A percentile compares a stretch with the other conserved stretches of the same genome.
phyloP scores from a whole-genome alignment of 2,888 invertebrate species.

The Heliconius ethilla region DNA sequence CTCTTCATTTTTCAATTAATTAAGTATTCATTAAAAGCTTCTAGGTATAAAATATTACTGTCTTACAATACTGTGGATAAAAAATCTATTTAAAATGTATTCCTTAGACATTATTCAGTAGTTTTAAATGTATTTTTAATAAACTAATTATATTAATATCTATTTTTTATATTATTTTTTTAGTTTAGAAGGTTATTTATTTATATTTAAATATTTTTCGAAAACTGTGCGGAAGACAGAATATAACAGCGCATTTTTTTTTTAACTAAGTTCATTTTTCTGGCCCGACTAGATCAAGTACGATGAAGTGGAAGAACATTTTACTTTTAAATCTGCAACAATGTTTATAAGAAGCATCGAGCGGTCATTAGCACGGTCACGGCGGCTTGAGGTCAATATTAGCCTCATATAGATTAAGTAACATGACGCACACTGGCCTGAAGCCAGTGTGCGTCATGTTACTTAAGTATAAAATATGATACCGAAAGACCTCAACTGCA shows the following conservation, averaged over 20 bases:
- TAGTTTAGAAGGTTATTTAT: neutral
- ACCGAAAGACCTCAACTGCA: too few species aligned
- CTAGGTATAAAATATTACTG: neutral
- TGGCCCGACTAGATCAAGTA: too few species aligned
- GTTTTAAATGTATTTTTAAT: neutral
- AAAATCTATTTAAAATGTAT: neutral
- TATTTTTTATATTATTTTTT: neutral
- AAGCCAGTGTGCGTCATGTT: too few species aligned
- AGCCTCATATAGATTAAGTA: too few species aligned
- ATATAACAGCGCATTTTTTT: too few species aligned
- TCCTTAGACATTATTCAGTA: neutral
- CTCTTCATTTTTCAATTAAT: neutral
- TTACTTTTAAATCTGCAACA: neutral
- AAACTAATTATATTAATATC: neutral
- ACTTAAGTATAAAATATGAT: too few species aligned
- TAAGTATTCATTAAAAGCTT: slow-evolving; percentile 13
- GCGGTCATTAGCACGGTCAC: neutral
- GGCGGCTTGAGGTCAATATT: neutral
- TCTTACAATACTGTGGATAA: slow-evolving; percentile 1
- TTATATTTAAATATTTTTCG: too few species aligned
- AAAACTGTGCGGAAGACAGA: too few species aligned
- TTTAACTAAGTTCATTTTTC: too few species aligned
- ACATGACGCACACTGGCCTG: too few species aligned
- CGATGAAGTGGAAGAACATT: too few species aligned
- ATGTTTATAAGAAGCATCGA: neutral